Evolutionary conservation across 2,888 invertebrate genomes (phyloP), one percentile per base, ranked within the genome.

Genomic region (Pterobdella sp.): DNA sequence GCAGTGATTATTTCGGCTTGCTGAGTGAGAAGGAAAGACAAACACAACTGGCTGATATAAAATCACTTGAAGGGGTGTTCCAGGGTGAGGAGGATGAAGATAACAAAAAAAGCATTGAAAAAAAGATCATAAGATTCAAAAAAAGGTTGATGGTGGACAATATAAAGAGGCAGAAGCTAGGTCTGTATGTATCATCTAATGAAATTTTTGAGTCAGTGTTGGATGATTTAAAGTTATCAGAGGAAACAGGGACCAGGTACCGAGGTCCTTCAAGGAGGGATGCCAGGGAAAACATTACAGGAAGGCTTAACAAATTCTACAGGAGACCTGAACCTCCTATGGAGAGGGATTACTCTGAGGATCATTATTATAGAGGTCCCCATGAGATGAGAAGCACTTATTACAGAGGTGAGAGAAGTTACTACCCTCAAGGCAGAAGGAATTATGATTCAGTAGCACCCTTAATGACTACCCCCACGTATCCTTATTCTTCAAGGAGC

Each of bases 1-100:
- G 4, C n/a, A 56, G 60, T 56, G 60, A 56, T 56, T 56, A 56
- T 26, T 56, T 18, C 60, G 10, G n/a, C 60, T 18, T 56, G 60
- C 60, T 56, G 4, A 56, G 3, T 7, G 60, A 56, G 60, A 3
- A 4, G n/a, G 60, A 56, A n/a, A 56, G 60, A 26, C 18, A 22
- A 3, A 14, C 14, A 4, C 4, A n/a, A 3, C 60, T 56, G 60
- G 60, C 18, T 7, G 60, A 4, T 3, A 18, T 56, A 3, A 56
- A 3, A 26, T 26, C 10, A 26, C 26, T 56, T 4, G 14, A 56
- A 26, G 60, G 26, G 60, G 60, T 26, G 3, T 7, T 3, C 4
- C 4, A 3, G 60, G 26, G n/a, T 56, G 60, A 56, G 60, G n/a
- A 4, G 60, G n/a, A 56, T 56, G 60, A 56, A 26, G 60, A 56